Evolutionary conservation across 2,113 vertebrate genomes (phyloP), one percentile per base, ranked within the genome.

Genomic region (Labeo catla): DNA sequence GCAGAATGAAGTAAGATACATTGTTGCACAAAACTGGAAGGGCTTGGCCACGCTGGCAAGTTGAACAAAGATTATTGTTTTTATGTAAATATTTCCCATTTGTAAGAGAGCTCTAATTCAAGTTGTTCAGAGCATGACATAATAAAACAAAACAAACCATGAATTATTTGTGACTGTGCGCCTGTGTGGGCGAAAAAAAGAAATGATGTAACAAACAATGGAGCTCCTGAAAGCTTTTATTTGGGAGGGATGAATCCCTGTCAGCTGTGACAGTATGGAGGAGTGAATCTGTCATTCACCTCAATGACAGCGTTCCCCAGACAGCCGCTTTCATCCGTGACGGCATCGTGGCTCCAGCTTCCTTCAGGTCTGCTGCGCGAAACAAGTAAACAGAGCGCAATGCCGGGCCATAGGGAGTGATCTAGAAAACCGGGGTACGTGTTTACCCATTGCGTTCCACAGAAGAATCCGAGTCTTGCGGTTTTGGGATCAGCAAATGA

Each of bases 11-110:
- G 45, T 49, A 49, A 49, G 45, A n/a, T 49, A 13, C 72, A 12
- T 23, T 49, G 45, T 50, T 76, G 45, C 45, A 28, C 6, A 49
- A 50, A 76, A 15, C 21, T 28, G 12, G 39, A 47, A 49, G 43
- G 57, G 21, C 13, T 65, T 13, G 45, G 59, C 21, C n/a, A 16
- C 4, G 6, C 59, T 65, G 59, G 59, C 59, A 81, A 81, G 43
- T 65, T 28, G 39, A 81, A 81, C 79, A 66, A 81, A 81, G 59
- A 81, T 65, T 81, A 66, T 81, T 81, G 79, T 81, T 81, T 81
- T 66, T 81, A 81, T 81, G 79, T 81, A 81, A 81, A 81, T 81
- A 81, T 81, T 81, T 81, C 79, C 78, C 59, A 65, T 81, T 81
- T 66, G 79, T 81, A 81, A 81, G 59, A 81, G 79, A 81, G 79